Base-by-base conservation (phyloP, 2,113 vertebrate genomes). In the Paracanthobrama guichenoti region DNA sequence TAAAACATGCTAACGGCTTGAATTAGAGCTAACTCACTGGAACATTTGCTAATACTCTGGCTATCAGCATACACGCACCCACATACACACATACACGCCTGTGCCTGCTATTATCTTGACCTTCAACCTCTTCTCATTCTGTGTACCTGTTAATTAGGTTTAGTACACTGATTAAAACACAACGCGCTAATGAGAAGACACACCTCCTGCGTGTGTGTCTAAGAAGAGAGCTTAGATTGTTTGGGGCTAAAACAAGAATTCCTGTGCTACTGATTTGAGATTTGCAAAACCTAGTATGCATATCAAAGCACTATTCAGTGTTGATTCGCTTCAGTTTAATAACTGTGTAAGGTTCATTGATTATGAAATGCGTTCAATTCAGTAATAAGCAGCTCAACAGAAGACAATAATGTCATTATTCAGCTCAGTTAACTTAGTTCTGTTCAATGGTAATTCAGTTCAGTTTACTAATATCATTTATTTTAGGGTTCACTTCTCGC, bases 1-100 rank as follows among this genome's bases (percentile, higher is more conserved):
- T 72, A 48, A 64, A 80, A 75, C 59, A 66, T 75, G 31, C 14
- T 59, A 48, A 60, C 3, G n/a, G 46, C 20, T 35, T 78, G 3
- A 64, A 57, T 81, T 44, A 22, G 35, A 59, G 57, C 50, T 22
- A 28, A 44, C n/a, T 44, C 69, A 26, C 62, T 44, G 59, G 50
- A 75, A 85, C 57, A 55, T 69, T 55, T 83, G 55, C 24, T 31
- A 84, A 76, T 80, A 74, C 3, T 79, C 35, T 55, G 24, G 39
- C 50, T 71, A 77, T 77, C 35, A 28, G 53, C 20, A n/a, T 11
- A 12, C 46, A 53, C 46, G 48, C 44, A 67, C 62, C 4, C 26
- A 78, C 31, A 60, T 10, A 60, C 55, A n/a, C 6, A 48, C 14
- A n/a, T n/a, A n/a, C n/a, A n/a, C n/a, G 46, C 50, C 8, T 13